These are phyloP conservation scores for Tenthredo notha DNA, from an alignment of 2,888 invertebrate genomes.

Conservation along the genomic window DNA sequence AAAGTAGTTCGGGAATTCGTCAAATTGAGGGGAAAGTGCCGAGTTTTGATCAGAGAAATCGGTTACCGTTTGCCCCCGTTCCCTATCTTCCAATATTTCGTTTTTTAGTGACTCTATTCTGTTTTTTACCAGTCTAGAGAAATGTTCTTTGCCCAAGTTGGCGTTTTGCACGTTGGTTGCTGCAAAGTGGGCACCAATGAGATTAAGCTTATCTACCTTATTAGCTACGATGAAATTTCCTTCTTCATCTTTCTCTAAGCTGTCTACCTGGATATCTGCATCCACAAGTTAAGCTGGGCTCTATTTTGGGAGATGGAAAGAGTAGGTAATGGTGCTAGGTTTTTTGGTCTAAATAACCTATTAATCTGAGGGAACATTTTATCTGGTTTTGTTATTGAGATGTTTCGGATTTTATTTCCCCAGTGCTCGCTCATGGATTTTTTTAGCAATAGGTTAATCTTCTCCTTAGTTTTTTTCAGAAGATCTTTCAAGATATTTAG, in stretches of 20 bases:
- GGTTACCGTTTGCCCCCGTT: no score
- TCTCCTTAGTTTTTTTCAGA: not conserved
- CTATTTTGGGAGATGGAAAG: not conserved
- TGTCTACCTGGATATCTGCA: not conserved
- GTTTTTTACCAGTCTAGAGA: not conserved
- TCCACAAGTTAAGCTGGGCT: not conserved
- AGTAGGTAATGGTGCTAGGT: not conserved
- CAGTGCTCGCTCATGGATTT: not conserved
- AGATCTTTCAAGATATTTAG: constrained; percentile 17
- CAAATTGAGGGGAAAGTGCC: no score
- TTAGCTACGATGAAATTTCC: not conserved
- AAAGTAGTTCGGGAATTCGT: not conserved
- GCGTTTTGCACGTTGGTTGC: constrained; percentile 29
- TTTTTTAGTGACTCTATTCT: not conserved
- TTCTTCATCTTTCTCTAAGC: not conserved
- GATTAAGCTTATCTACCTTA: constrained; percentile 37
- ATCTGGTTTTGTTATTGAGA: not conserved
- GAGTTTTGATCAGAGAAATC: no score
- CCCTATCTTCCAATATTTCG: no score
- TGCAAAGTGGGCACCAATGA: constrained; percentile 50
- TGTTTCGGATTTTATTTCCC: not conserved
- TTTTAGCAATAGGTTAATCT: not conserved
- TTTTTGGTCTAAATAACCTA: not conserved
- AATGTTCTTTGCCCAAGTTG: not conserved
- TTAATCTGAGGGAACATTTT: not conserved